A percentile compares a stretch with the other conserved stretches of the same genome.
Evolutionary conservation across 2,888 invertebrate species (phyloP).

Genomic region (Diaprepes abbreviatus): DNA sequence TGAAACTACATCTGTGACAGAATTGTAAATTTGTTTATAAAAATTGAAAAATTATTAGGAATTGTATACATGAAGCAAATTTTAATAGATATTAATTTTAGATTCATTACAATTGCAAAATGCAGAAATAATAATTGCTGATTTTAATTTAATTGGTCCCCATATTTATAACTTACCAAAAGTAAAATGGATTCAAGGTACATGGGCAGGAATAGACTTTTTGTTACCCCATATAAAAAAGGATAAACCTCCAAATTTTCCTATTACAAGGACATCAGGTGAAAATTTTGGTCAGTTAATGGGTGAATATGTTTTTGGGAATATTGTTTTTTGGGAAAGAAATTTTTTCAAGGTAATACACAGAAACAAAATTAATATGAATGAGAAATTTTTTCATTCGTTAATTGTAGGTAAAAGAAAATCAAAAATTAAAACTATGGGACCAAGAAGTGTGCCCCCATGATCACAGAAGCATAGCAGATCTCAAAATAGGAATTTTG

Average conservation of each 20-base stretch:
- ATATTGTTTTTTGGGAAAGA: slow-evolving; percentile 69
- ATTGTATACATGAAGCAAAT: too few species aligned
- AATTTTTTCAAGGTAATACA: slow-evolving; percentile 61
- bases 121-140: slow-evolving; percentile 66
- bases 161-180: slow-evolving; percentile 63
- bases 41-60: too few species aligned
- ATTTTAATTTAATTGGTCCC: slow-evolving; percentile 65
- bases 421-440: slow-evolving; percentile 51
- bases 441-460: slow-evolving; percentile 23
- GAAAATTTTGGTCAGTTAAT: slow-evolving; percentile 68
- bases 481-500: slow-evolving; percentile 70
- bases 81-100: too few species aligned
- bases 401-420: slow-evolving; percentile 58
- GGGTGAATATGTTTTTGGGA: slow-evolving; percentile 69
- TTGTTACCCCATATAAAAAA: slow-evolving; percentile 57
- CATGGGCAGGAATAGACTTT: slow-evolving; percentile 68
- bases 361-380: neutral
- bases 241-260: slow-evolving; percentile 52
- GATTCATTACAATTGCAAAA: slow-evolving; percentile 55
- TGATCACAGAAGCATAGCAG: slow-evolving; percentile 65
- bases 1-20: too few species aligned
- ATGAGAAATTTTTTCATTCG: too few species aligned
- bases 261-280: slow-evolving; percentile 64
- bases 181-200: slow-evolving; percentile 68
- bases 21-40: too few species aligned